A percentile compares a stretch with the other conserved stretches of the same genome.
These are phyloP conservation scores for Acinonyx jubatus DNA, from an alignment of 2,113 vertebrate genomes.

Conservation along the genomic window DNA sequence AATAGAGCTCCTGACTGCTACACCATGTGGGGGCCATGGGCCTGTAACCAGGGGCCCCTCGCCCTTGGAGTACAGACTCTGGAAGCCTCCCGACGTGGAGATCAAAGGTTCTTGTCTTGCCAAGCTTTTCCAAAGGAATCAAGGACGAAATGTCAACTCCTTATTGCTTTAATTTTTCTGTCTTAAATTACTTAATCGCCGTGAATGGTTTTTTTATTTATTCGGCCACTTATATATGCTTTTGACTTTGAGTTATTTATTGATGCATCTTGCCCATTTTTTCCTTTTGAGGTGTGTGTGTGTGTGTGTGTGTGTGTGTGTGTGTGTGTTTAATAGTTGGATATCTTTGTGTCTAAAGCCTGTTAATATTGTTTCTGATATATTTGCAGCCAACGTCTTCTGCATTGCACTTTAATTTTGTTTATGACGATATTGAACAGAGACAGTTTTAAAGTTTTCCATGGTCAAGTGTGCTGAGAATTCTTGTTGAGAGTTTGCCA, in stretches of 20 bases:
- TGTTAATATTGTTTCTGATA: not conserved
- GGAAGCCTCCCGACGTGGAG: rapidly evolving
- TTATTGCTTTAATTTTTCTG: not conserved
- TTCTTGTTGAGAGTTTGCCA: not conserved
- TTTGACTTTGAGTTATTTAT: not conserved
- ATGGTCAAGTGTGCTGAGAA: not conserved
- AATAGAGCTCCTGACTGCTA: not conserved
- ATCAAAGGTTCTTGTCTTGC: not conserved
- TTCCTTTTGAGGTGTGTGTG: not conserved
- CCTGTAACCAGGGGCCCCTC: rapidly evolving
- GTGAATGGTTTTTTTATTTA: not conserved
- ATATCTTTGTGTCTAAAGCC: not conserved
- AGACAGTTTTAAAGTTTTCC: not conserved
- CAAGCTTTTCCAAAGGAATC: not conserved
- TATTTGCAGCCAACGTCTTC: not conserved
- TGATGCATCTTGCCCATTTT: not conserved
- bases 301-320: not conserved
- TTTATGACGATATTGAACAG: not conserved
- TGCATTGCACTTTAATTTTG: not conserved
- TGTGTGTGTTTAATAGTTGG: not conserved
- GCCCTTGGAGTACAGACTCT: rapidly evolving
- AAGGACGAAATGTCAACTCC: not conserved
- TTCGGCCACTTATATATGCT: not conserved
- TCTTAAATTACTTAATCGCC: not conserved
- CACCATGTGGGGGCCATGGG: too few species aligned